Conservation (phyloP, 2,113 vertebrate genomes). For the Echinops telfairi region DNA sequence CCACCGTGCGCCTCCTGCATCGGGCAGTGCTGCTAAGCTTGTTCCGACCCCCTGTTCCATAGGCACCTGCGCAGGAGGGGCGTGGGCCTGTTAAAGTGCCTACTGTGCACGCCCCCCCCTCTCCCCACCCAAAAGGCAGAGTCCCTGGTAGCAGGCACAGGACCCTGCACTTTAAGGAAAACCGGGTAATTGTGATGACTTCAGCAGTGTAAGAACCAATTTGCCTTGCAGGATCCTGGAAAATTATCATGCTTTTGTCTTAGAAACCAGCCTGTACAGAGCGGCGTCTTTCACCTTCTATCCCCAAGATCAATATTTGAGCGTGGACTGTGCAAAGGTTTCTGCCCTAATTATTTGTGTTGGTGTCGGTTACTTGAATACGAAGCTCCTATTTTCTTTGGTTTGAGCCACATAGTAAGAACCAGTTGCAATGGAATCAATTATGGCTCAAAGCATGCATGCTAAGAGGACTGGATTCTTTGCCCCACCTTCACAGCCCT, state of each 20-base stretch:
- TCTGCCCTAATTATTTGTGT: background rate
- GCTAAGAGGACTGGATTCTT: background rate
- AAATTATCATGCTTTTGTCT: background rate
- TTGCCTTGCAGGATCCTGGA: background rate
- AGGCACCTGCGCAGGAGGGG: background rate
- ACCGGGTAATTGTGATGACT: background rate
- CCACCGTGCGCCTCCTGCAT: background rate
- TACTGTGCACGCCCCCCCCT: background rate
- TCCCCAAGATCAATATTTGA: background rate
- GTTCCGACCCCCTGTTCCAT: background rate
- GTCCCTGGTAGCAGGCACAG: background rate
- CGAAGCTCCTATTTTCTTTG: background rate
- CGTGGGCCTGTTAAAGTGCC: too few relatives aligned
- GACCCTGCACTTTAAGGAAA: background rate
- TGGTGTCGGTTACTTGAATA: background rate
- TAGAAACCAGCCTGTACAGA: background rate
- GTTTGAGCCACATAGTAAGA: background rate
- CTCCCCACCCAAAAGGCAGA: background rate
- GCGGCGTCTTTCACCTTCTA: background rate
- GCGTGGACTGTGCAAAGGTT: background rate
- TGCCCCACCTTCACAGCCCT: background rate
- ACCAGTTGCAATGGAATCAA: background rate
- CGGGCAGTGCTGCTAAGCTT: background rate
- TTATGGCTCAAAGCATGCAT: background rate
- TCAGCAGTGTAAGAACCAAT: background rate